Conservation (phyloP, 2,797 vertebrate species). For the Okamejei kenojei region DNA sequence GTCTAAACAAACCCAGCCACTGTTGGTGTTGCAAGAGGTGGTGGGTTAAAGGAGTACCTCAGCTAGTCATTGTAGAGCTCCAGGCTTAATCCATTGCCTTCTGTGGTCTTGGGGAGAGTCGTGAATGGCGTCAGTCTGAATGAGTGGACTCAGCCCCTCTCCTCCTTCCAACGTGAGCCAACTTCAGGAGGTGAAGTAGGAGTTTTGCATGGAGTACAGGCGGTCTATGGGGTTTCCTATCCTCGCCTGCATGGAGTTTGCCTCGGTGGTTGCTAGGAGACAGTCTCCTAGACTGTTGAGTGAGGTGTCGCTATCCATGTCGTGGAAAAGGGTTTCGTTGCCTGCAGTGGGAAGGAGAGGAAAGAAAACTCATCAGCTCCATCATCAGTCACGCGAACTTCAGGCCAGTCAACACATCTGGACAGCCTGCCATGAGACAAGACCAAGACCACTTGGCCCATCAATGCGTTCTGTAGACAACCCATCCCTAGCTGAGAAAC, state of each 20-base stretch:
- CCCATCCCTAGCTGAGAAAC: background rate
- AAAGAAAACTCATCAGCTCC: background rate
- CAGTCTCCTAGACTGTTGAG: slow-evolving; percentile 75
- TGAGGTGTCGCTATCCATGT: slow-evolving; percentile 72
- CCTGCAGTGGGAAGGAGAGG: slow-evolving; percentile 56
- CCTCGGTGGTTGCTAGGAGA: slow-evolving; percentile 66
- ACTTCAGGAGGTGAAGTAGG: slow-evolving; percentile 89
- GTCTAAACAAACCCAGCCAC: background rate
- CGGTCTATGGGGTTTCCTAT: slow-evolving; percentile 89
- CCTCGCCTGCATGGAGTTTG: slow-evolving; percentile 62
- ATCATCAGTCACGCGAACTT: too few species aligned
- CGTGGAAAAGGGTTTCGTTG: slow-evolving; percentile 72
- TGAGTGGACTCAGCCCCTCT: background rate
- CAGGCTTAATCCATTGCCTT: background rate
- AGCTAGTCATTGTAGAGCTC: background rate
- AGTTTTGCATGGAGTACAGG: slow-evolving; percentile 97
- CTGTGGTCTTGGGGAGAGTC: background rate
- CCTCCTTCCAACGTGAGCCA: background rate
- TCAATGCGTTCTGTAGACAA: background rate
- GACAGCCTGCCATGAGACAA: background rate
- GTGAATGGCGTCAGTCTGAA: background rate
- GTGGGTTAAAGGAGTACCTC: background rate
- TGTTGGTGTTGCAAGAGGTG: background rate
- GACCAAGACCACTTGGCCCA: background rate
- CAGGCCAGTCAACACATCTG: background rate